Evolutionary conservation across 2,113 vertebrate species (phyloP).

Genomic region (Aegypius monachus): DNA sequence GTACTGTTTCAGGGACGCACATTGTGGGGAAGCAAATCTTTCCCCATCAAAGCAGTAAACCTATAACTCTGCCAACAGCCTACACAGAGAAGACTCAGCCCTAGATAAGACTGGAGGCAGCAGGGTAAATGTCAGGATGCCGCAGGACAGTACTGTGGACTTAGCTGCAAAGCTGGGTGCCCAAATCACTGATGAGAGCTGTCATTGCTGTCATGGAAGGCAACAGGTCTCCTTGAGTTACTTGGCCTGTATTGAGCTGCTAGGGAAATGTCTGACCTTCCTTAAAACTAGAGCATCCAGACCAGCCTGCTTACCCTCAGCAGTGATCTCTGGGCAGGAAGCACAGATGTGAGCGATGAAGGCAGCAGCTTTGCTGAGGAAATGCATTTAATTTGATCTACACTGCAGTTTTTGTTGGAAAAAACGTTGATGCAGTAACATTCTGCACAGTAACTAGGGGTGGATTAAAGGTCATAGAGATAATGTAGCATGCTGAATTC

Average conservation of each 20-base stretch:
- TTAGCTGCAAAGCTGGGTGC: not conserved
- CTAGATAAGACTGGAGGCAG: not conserved
- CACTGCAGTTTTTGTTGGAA: slow-evolving; percentile 41
- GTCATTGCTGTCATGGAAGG: not conserved
- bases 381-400: slow-evolving; percentile 40
- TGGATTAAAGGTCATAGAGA: slow-evolving; percentile 44
- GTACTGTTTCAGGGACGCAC: not conserved
- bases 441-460: slow-evolving; percentile 2
- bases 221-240: slow-evolving; percentile 2
- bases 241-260: not conserved
- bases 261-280: slow-evolving; percentile 3
- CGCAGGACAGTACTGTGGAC: not conserved
- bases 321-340: slow-evolving; percentile 16
- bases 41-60: not conserved
- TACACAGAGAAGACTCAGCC: not conserved
- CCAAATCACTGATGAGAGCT: not conserved
- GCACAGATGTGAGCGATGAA: not conserved
- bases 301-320: not conserved
- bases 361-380: slow-evolving; percentile 48
- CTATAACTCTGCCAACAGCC: not conserved
- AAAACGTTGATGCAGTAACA: slow-evolving; percentile 53
- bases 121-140: not conserved
- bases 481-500: not conserved
- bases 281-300: slow-evolving; percentile 10
- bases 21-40: not conserved